A percentile compares a stretch with the other conserved stretches of the same genome.
Conservation (phyloP, 2,888 invertebrate species). For the Mythimna loreyi region DNA sequence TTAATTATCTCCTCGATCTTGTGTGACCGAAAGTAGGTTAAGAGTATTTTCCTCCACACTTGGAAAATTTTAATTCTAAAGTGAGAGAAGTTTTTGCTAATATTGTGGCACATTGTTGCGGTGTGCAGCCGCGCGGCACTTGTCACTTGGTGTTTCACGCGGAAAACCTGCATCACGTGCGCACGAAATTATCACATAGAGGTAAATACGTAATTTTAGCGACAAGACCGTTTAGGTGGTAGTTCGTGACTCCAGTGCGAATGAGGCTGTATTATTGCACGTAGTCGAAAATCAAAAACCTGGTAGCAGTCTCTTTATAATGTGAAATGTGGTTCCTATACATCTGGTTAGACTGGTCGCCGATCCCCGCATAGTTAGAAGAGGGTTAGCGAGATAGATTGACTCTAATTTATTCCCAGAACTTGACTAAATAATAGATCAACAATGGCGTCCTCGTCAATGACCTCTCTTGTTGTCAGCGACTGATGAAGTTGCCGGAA, state of each 20-base stretch:
- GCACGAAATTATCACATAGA: background rate
- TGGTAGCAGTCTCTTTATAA: background rate
- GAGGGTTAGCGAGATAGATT: background rate
- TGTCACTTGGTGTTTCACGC: constrained; percentile 11
- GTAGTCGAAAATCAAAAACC: background rate
- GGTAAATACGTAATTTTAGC: background rate
- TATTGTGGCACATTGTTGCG: background rate
- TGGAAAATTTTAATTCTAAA: background rate
- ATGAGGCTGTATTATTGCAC: background rate
- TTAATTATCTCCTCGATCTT: constrained; percentile 1
- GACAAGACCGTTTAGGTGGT: background rate
- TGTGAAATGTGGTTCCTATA: background rate
- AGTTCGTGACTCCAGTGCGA: background rate
- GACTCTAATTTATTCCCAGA: constrained; percentile 2
- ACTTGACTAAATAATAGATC: background rate
- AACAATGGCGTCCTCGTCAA: constrained; percentile 9
- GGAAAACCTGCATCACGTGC: background rate
- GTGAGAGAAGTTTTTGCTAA: background rate
- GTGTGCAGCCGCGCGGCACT: background rate
- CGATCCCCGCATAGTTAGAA: background rate
- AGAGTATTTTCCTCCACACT: background rate
- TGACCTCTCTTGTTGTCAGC: background rate
- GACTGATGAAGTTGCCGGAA: background rate
- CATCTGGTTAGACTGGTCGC: background rate
- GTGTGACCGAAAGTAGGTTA: background rate